Conservation (phyloP, 2,797 vertebrate genomes). For the Rhodeus uyekii region DNA sequence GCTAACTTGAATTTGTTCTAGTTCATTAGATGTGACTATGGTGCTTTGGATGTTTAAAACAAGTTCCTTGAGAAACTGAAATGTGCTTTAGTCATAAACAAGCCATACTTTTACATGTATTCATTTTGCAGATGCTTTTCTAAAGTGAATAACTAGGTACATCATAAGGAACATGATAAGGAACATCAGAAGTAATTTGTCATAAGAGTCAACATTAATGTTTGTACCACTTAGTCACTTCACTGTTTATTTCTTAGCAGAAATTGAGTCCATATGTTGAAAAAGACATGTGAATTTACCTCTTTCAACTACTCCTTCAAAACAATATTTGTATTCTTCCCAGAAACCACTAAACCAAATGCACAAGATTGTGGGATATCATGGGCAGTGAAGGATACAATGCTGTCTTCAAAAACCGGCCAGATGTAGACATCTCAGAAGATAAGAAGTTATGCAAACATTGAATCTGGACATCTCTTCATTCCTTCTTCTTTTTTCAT, state of each 20-base stretch:
- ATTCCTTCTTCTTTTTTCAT: not conserved
- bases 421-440: constrained; percentile 1
- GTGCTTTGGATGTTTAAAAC: not conserved
- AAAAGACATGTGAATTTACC: not conserved
- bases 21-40: not conserved
- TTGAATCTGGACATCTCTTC: not conserved
- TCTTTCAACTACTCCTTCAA: not conserved
- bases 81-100: not conserved
- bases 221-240: not conserved
- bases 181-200: not conserved
- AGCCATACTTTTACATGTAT: not conserved
- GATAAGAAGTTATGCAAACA: constrained; percentile 7
- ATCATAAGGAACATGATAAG: too few relatives aligned
- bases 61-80: not conserved
- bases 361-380: not conserved
- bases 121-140: not conserved
- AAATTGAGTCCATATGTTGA: not conserved
- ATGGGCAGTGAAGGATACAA: constrained; percentile 26
- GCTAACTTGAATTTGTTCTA: not conserved
- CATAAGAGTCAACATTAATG: not conserved
- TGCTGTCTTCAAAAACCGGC: not conserved
- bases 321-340: not conserved
- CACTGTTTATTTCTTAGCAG: not conserved
- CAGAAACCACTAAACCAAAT: not conserved
- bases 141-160: too few relatives aligned